phyloP scores from a whole-genome alignment of 2,888 invertebrate genomes.

The Chesias legatella region DNA sequence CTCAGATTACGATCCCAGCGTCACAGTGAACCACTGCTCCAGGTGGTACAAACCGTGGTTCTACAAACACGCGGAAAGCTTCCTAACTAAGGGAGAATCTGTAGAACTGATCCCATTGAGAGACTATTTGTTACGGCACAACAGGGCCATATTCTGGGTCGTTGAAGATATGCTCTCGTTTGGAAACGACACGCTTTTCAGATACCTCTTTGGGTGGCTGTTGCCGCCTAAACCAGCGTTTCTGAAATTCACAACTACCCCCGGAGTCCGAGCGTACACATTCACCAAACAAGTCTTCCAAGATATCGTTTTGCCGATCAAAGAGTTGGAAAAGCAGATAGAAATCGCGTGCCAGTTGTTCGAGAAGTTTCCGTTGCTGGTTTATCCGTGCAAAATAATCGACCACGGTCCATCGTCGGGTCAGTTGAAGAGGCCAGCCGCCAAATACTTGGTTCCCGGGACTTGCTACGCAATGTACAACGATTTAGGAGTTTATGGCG shows the following conservation, averaged over 20 bases:
- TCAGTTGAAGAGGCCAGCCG: slow-evolving; percentile 77
- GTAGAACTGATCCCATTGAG: slow-evolving; percentile 82
- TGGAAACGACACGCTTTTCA: slow-evolving; percentile 83
- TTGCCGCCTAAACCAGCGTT: slow-evolving; percentile 86
- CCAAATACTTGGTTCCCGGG: slow-evolving; percentile 81
- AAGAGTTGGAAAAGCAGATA: slow-evolving; percentile 83
- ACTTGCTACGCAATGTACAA: slow-evolving; percentile 86
- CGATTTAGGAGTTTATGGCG: slow-evolving; percentile 85
- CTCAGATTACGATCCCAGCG: slow-evolving; percentile 75
- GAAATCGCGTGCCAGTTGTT: slow-evolving; percentile 80
- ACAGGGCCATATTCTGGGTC: slow-evolving; percentile 86
- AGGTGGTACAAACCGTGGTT: slow-evolving; percentile 87
- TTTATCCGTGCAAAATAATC: slow-evolving; percentile 84
- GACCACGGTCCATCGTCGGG: slow-evolving; percentile 82
- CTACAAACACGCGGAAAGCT: slow-evolving; percentile 83
- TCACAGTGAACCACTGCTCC: slow-evolving; percentile 79
- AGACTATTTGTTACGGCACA: slow-evolving; percentile 83
- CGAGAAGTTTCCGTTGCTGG: slow-evolving; percentile 84
- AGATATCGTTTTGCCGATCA: slow-evolving; percentile 84
- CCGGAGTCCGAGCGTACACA: slow-evolving; percentile 83
- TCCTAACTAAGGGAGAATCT: slow-evolving; percentile 72
- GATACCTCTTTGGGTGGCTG: slow-evolving; percentile 83
- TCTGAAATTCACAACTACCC: slow-evolving; percentile 86
- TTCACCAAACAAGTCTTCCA: slow-evolving; percentile 87
- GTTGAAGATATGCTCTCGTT: slow-evolving; percentile 86